Conservation (phyloP, 2,113 vertebrate species). For the Chlorocebus sabaeus region DNA sequence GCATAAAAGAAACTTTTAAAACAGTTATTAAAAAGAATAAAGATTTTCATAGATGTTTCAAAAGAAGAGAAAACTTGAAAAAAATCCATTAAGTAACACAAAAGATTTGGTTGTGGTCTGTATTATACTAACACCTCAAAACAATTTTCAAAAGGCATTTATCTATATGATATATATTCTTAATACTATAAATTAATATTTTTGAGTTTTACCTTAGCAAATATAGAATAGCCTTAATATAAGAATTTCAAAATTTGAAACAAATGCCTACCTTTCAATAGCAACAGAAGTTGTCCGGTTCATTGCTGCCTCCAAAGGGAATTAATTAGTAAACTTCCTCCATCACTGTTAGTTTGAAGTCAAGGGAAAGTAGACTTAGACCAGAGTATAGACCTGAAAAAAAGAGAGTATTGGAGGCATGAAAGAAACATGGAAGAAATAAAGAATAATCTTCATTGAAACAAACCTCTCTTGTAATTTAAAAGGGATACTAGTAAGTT, state of each 20-base stretch:
- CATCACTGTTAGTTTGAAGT: conserved; percentile 46
- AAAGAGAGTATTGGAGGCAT: background rate
- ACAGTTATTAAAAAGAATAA: conserved; percentile 3
- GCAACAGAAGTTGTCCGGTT: background rate
- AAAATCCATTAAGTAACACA: conserved; percentile 23
- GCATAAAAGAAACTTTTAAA: conserved; percentile 34
- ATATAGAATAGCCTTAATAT: background rate
- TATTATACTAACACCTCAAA: background rate
- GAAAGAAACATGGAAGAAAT: conserved; percentile 34
- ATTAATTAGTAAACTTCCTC: conserved; percentile 60
- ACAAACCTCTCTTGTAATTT: conserved; percentile 20
- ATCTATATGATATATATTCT: background rate
- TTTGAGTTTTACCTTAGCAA: background rate
- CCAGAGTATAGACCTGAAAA: background rate
- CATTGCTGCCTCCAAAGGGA: conserved; percentile 49
- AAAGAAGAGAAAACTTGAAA: background rate
- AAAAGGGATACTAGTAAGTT: background rate
- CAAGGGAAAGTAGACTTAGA: background rate
- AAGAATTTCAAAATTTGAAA: background rate
- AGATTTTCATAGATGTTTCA: background rate
- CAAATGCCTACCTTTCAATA: background rate
- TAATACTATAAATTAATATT: background rate
- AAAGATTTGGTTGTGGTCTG: background rate
- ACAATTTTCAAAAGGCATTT: background rate
- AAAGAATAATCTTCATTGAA: conserved; percentile 34